Base-by-base conservation (phyloP, 2,888 invertebrate species). In the Arge pagana region DNA sequence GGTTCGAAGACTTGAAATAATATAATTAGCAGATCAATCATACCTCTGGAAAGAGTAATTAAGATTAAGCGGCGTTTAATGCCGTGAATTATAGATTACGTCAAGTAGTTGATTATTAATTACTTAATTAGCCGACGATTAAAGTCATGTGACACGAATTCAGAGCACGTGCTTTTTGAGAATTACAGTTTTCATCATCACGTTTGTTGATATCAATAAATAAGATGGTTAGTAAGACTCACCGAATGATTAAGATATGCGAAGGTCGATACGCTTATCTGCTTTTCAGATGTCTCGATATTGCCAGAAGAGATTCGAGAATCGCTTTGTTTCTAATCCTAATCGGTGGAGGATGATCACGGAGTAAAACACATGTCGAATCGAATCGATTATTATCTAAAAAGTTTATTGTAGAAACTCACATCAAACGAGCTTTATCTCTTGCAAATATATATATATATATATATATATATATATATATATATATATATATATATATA, bases 21-120 rank as follows among this genome's bases (percentile, higher is more conserved):
- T 48, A 23, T 28, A 43, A 51, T 51, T 51, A 51, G 43, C 43
- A 35, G 26, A 51, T 51, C 50, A 43, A 51, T 51, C 50, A 43
- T 51, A 43, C 43, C 24, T 41, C 24, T 51, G 33, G 36, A 43
- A 51, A 51, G 50, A 24, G 50, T 51, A 51, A 51, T 51, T 35
- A 36, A 51, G 50, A 42, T 51, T 51, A 51, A 43, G 35, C 36
- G 35, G 18, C 43, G 50, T 51, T 51, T 36, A 43, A 43, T 43
- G 35, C 50, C 13, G 11, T n/a, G 28, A 43, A 35, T 51, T 41
- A 43, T 51, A 41, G 50, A 51, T 51, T 51, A 43, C 26, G 41
- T 35, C 41, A 51, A 42, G 35, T 42, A 36, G 43, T 36, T 35
- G 50, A 45, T 51, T 43, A 51, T 51, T 43, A 51, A 51, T 51